Evolutionary conservation across 2,113 vertebrate genomes (phyloP).

Genomic region (Phalacrocorax brasilianus): DNA sequence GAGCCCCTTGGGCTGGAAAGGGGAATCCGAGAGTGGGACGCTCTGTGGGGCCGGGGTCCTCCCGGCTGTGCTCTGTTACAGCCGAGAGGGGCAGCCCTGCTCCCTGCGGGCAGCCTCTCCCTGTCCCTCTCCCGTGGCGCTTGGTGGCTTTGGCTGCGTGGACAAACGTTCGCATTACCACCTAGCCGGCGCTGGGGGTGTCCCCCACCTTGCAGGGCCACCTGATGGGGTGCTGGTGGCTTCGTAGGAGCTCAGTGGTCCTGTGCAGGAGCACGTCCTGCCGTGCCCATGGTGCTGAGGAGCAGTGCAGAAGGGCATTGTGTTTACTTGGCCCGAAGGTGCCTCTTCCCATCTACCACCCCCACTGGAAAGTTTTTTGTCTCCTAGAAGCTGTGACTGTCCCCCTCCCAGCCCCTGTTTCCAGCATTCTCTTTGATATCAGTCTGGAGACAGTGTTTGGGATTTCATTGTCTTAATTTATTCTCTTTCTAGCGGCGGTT

Average conservation of each 20-base stretch:
- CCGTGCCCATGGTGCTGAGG: too few relatives aligned
- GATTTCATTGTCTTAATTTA: not conserved
- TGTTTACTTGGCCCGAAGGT: not conserved
- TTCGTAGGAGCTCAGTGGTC: not conserved
- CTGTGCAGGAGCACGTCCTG: accelerated
- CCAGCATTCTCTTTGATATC: not conserved
- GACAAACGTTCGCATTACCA: accelerated
- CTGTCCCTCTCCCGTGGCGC: not conserved
- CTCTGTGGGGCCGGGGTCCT: not conserved
- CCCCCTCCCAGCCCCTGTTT: not conserved
- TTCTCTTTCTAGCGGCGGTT: not conserved
- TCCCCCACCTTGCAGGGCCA: not conserved
- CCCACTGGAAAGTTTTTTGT: too few relatives aligned
- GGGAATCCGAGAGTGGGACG: not conserved
- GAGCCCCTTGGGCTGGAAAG: not conserved
- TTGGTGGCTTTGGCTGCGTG: too few relatives aligned
- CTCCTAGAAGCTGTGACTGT: not conserved
- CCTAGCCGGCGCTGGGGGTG: too few relatives aligned
- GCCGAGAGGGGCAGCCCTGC: not conserved
- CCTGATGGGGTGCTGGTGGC: not conserved
- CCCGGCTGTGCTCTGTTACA: not conserved
- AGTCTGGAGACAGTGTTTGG: not conserved
- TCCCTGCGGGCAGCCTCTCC: too few relatives aligned
- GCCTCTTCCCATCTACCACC: too few relatives aligned
- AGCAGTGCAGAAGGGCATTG: too few relatives aligned